Conservation (phyloP, 2,797 vertebrate genomes). For the Gymnothorax reevesii region DNA sequence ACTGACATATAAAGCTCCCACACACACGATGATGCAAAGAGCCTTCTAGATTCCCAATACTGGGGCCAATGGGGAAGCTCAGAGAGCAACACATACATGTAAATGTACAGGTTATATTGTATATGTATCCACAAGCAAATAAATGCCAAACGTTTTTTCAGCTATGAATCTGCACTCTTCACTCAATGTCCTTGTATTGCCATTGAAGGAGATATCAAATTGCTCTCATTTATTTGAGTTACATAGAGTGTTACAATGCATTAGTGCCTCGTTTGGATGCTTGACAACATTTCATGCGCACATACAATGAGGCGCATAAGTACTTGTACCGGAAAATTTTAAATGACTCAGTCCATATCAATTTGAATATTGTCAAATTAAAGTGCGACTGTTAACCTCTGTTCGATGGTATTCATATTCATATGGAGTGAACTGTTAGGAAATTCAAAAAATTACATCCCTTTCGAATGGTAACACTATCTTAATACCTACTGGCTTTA, state of each 20-base stretch:
- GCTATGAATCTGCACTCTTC: background rate
- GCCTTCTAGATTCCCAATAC: background rate
- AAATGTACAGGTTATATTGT: background rate
- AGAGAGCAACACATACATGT: background rate
- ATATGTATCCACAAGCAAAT: background rate
- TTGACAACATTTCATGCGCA: no score
- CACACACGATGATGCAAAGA: background rate
- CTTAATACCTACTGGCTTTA: no score
- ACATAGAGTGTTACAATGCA: background rate
- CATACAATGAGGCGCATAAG: no score
- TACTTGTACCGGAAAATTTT: no score
- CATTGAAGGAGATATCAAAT: background rate
- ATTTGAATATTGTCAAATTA: no score
- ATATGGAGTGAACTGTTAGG: no score
- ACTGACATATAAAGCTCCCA: background rate
- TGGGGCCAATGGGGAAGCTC: background rate
- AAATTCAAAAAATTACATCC: no score
- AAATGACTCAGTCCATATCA: no score
- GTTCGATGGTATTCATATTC: no score
- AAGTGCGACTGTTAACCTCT: no score
- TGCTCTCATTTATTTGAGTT: background rate
- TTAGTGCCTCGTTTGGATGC: no score
- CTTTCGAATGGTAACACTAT: no score
- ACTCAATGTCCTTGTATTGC: background rate
- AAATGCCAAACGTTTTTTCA: background rate